These are phyloP conservation scores for Lasiurus borealis DNA, from an alignment of 2,113 vertebrate species.

Conservation along the genomic window DNA sequence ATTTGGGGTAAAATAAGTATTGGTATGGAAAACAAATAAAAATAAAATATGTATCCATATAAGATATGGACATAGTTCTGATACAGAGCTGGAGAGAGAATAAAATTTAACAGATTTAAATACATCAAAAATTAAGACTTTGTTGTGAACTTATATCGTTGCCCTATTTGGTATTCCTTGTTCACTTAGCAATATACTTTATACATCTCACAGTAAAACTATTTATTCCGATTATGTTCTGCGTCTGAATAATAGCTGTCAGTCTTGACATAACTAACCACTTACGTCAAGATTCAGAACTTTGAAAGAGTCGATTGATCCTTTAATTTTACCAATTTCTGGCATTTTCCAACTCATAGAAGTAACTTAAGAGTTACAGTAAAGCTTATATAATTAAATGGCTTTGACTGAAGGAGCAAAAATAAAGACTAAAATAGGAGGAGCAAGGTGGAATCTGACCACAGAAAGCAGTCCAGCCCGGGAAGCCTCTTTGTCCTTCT, in stretches of 20 bases:
- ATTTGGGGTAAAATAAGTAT: neutral
- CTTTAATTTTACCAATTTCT: slow-evolving; percentile 14
- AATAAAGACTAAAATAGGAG: neutral
- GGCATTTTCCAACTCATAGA: slow-evolving; percentile 23
- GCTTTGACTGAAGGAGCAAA: neutral
- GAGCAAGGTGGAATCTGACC: neutral
- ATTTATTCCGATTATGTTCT: neutral
- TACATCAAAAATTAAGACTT: neutral
- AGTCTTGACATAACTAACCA: neutral
- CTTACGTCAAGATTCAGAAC: neutral
- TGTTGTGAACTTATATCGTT: neutral
- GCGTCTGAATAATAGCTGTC: neutral
- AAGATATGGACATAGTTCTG: neutral
- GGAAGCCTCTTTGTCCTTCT: neutral
- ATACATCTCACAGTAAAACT: neutral
- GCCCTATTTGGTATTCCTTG: neutral
- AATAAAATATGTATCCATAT: neutral
- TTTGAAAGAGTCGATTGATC: neutral
- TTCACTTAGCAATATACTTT: neutral
- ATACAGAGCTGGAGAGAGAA: slow-evolving; percentile 6
- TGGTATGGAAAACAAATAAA: neutral
- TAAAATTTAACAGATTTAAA: slow-evolving; percentile 37
- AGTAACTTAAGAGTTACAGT: neutral
- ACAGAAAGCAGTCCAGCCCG: neutral
- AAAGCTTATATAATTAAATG: neutral